Conservation (phyloP, 1,140 invertebrate genomes). For the Himalopsyche phryganea region DNA sequence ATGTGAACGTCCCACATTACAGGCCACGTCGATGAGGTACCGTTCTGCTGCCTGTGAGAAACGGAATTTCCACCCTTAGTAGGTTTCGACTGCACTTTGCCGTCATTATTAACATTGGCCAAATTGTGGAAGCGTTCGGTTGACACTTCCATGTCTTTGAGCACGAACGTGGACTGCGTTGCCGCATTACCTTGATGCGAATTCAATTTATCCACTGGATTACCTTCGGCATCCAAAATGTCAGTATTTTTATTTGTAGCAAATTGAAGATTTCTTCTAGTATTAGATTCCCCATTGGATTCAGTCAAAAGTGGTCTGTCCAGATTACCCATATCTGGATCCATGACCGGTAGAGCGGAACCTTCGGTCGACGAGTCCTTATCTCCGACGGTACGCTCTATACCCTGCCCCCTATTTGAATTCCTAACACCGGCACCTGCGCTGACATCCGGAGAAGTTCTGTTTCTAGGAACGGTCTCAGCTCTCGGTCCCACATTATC, state of each 20-base stretch:
- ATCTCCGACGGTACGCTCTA: constrained; percentile 44
- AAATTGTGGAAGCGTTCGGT: constrained; percentile 52
- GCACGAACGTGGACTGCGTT: constrained; percentile 46
- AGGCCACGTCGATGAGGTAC: constrained; percentile 60
- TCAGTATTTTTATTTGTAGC: constrained; percentile 45
- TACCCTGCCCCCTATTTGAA: constrained; percentile 37
- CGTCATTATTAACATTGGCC: constrained; percentile 50
- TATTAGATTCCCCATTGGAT: constrained; percentile 50
- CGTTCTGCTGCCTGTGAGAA: constrained; percentile 33
- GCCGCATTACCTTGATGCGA: constrained; percentile 39
- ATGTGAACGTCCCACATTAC: constrained; percentile 87
- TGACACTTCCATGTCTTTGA: constrained; percentile 49
- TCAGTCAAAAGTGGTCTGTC: constrained; percentile 50
- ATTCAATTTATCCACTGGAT: constrained; percentile 36
- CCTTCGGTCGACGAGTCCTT: constrained; percentile 49
- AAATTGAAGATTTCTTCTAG: constrained; percentile 50
- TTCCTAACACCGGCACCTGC: constrained; percentile 40
- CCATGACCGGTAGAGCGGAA: constrained; percentile 46
- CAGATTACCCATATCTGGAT: constrained; percentile 53
- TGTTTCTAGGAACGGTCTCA: constrained; percentile 40
- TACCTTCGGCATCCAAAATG: constrained; percentile 41
- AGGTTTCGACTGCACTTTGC: constrained; percentile 43
- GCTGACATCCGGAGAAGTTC: constrained; percentile 45
- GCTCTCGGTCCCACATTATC: constrained; percentile 13
- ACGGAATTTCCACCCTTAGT: constrained; percentile 42